Evolutionary conservation across 2,797 vertebrate species (phyloP), one percentile per base, ranked within the genome.

Genomic region (Ataeniobius toweri): DNA sequence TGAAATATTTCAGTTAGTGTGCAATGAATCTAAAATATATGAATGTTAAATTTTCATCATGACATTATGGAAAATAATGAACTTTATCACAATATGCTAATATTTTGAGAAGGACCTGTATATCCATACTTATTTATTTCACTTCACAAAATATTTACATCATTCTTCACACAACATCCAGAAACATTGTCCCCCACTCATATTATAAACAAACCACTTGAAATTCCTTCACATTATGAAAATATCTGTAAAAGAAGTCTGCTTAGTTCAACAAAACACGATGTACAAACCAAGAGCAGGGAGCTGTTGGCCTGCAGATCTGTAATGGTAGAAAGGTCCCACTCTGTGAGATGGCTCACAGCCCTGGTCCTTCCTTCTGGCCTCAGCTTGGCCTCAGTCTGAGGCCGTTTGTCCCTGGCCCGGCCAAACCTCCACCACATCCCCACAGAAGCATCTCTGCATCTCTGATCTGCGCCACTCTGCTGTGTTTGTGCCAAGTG

Each of bases 321-420:
- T 76, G 79, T 36, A 87, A 82, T 86, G 75, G 83, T 83, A 86
- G 86, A 91, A 88, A 90, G 90, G 79, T 86, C 88, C 87, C 71
- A 77, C 88, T 92, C 89, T 92, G 81, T 86, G 75, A 81, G 81
- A 83, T 92, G 91, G 93, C 91, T 87, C 76, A 28, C 70, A 65
- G 86, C 86, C 89, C 80, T 7, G 81, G 84, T 83, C 91, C 89
- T 86, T 88, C 89, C 91, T 88, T 79, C 82, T 92, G 92, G 89
- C 93, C 91, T 89, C 87, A 85, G 85, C 86, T 88, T 93, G 90
- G 92, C 91, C 92, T 88, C 56, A 77, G 89, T 88, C 91, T 88
- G 83, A 88, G 87, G 81, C 86, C 26, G 80, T 86, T 89, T 81
- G 87, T 89, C 83, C 82, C 75, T 20, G 9, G 76, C 73, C 72